Evolutionary conservation across 2,797 vertebrate species (phyloP), one percentile per base, ranked within the genome.

Genomic region (Diceros bicornis): DNA sequence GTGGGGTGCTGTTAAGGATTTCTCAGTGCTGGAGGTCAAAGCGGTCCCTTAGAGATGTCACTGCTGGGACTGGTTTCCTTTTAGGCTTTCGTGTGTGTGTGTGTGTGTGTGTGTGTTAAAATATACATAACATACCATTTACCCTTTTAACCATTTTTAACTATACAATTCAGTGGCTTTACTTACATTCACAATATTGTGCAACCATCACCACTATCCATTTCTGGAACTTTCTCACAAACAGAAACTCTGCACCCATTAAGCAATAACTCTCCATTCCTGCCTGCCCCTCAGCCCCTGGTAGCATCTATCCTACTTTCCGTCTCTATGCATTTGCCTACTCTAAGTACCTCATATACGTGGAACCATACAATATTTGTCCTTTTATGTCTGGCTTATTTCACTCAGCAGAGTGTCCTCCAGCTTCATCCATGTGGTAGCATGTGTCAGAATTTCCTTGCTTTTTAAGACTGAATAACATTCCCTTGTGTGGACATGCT

Each of bases 401-500:
- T 37, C 55, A 41, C 10, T 32, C 17, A 4, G 11, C 20, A 10
- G 47, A 10, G 4, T 1, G 52, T 20, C 62, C 13, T 44, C 55
- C 7, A 4, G 50, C 20, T 59, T 32, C 37, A n/a, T 41, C 25
- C 32, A 4, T 47, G 25, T 29, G 2, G 78, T 13, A 29, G 37
- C n/a, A 2, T 1, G 7, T 32, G 37, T 61, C 66, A 41, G 29
- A 52, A 52, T 29, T 17, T 2, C 27, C 55, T n/a, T 27, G 34
- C 47, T 64, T 47, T 87, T 21, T 37, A 17, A 34, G n/a, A 20
- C 68, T 12, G n/a, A 37, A 44, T 32, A 12, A 68, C 11, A 29
- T n/a, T 68, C 29, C 27, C 1, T 4, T n/a, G 62, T 2, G 1
- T 14, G 6, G 34, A 10, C 2, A 0, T 0, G 4, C 69, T 14